Percentiles rank a stretch among this genome's conserved stretches.
phyloP scores from a whole-genome alignment of 2,113 vertebrate genomes.

The Phasianus colchicus region DNA sequence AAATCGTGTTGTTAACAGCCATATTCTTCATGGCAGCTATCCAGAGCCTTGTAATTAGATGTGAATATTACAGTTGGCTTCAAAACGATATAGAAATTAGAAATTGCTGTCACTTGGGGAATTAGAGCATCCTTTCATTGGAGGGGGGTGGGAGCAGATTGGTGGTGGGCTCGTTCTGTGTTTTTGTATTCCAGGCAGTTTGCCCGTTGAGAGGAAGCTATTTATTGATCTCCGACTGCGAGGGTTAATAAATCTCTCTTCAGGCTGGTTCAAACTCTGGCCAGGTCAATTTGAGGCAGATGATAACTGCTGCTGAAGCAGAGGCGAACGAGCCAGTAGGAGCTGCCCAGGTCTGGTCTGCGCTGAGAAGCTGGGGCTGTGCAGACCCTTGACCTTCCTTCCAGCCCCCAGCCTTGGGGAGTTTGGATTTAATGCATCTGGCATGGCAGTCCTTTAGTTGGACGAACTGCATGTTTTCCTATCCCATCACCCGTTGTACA shows the following conservation, averaged over 20 bases:
- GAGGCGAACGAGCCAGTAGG: neutral
- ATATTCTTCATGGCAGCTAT: neutral
- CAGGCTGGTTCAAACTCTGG: conserved; percentile 35
- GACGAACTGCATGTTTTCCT: neutral
- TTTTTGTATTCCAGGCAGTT: conserved; percentile 39
- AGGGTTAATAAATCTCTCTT: conserved; percentile 63
- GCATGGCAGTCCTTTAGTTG: neutral
- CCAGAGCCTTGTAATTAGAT: conserved; percentile 32
- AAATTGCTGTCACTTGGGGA: conserved; percentile 21
- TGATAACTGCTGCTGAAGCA: conserved; percentile 28
- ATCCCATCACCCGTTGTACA: neutral
- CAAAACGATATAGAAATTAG: neutral
- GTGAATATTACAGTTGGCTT: conserved; percentile 28
- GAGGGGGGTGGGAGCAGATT: neutral
- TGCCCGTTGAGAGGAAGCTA: neutral
- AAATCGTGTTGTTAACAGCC: neutral
- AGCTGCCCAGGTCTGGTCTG: neutral
- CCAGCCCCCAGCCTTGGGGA: neutral
- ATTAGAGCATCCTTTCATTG: conserved; percentile 32
- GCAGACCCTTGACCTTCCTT: neutral
- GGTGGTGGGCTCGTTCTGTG: neutral
- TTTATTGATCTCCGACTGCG: conserved; percentile 49
- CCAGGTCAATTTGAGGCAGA: conserved; percentile 28
- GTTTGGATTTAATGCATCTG: neutral
- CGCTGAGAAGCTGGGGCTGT: neutral